Conservation (phyloP, 2,113 vertebrate genomes). For the Tenebrosternarchus preto region DNA sequence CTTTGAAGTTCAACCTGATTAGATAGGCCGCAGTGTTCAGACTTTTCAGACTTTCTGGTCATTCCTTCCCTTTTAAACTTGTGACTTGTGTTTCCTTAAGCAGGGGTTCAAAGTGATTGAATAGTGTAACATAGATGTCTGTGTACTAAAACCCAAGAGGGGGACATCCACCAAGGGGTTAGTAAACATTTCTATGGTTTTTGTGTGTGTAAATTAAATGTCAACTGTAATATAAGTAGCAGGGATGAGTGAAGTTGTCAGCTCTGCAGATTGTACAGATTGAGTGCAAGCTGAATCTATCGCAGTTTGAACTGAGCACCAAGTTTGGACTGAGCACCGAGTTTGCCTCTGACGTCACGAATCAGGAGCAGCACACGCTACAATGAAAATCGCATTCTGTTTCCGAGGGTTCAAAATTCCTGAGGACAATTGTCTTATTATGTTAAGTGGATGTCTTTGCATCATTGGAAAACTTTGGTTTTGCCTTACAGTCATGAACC, state of each 20-base stretch:
- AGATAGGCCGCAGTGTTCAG: conserved; percentile 33
- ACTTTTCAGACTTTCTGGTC: conserved; percentile 28
- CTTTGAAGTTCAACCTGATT: background rate
- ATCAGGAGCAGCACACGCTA: conserved; percentile 17
- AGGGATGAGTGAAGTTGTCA: background rate
- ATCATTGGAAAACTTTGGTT: conserved; percentile 23
- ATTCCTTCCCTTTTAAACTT: conserved; percentile 22
- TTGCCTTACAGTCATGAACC: conserved; percentile 44
- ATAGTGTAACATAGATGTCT: background rate
- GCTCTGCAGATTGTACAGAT: conserved; percentile 18
- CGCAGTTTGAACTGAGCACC: conserved; percentile 5
- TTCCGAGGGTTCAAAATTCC: conserved; percentile 15
- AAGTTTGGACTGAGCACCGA: conserved; percentile 5
- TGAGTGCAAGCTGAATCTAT: conserved; percentile 3
- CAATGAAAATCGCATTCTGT: background rate
- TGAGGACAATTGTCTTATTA: conserved; percentile 24
- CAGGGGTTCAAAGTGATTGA: conserved; percentile 16
- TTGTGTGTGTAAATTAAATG: conserved; percentile 33
- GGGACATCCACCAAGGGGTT: background rate
- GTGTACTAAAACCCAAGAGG: background rate
- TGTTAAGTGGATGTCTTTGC: conserved; percentile 26
- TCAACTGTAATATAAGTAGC: conserved; percentile 33
- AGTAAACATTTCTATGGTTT: conserved; percentile 10
- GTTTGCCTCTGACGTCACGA: background rate
- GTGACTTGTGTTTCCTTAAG: conserved; percentile 8